Evolutionary conservation across 2,888 invertebrate species (phyloP).

Genomic region (Agrypnus murinus): DNA sequence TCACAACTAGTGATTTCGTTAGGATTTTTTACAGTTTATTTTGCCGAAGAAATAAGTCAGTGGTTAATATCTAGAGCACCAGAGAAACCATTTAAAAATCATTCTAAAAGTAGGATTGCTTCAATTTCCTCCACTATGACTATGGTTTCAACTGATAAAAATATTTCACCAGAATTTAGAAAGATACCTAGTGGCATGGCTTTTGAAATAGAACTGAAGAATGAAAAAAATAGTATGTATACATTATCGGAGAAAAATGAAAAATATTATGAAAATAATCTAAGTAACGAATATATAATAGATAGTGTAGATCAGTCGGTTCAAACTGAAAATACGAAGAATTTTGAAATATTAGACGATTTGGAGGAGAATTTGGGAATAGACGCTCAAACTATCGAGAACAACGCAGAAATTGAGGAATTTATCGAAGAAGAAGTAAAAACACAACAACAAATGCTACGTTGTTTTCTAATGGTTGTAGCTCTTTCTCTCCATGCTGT

Average conservation of each 20-base stretch:
- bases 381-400: slow-evolving; percentile 45
- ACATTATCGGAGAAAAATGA: neutral
- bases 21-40: slow-evolving; percentile 83
- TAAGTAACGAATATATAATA: slow-evolving; percentile 4
- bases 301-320: slow-evolving; percentile 34
- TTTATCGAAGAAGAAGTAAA: slow-evolving; percentile 59
- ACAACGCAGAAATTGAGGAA: slow-evolving; percentile 57
- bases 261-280: slow-evolving; percentile 27
- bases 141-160: slow-evolving; percentile 44
- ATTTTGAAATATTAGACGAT: neutral
- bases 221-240: neutral
- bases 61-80: slow-evolving; percentile 66
- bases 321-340: slow-evolving; percentile 35
- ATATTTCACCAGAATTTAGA: slow-evolving; percentile 39
- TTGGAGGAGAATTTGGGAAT: slow-evolving; percentile 31
- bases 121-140: neutral
- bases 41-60: slow-evolving; percentile 83
- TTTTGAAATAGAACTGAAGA: slow-evolving; percentile 17
- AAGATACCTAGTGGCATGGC: slow-evolving; percentile 28
- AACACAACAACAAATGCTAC: slow-evolving; percentile 66
- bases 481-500: slow-evolving; percentile 86
- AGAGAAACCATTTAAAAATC: slow-evolving; percentile 49
- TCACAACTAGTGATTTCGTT: slow-evolving; percentile 77
- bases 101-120: neutral
- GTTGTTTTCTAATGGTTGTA: slow-evolving; percentile 72